Base-by-base conservation (phyloP, 2,113 vertebrate genomes). In the Paradoxurus hermaphroditus region DNA sequence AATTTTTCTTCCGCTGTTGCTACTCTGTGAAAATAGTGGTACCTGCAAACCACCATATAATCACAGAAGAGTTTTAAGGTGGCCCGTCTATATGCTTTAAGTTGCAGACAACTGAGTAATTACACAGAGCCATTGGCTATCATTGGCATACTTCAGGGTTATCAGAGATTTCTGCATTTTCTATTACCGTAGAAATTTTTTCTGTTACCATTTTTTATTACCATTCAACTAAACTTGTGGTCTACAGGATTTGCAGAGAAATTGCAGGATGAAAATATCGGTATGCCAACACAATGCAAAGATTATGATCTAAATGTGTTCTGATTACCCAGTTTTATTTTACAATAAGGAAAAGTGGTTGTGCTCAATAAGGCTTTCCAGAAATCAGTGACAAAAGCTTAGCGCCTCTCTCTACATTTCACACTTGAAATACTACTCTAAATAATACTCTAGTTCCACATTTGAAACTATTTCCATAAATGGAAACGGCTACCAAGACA, bases 161-260 rank as follows among this genome's bases (percentile, higher is more conserved):
- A 21, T 72, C 31, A 86, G 36, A 10, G 56, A 51, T 68, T 68
- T 90, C 14, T 39, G 5, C 16, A 63, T 78, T 91, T 79, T 25
- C 46, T 49, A 7, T 23, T 89, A 7, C 41, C 1, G 10, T 68
- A 18, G 51, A 53, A 49, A 53, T 18, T 16, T 53, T 53, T 53
- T 53, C 51, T 53, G 5, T 53, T 53, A 53, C 51, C 13, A 63
- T 78, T 91, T 79, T 23, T 39, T 49, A 4, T 23, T 89, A 7
- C 41, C 0, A 62, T n/a, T 0, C 14, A 73, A 21, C 31, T 44
- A 65, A 36, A 7, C 1, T 29, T n/a, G 0, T 36, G 2, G 14
- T 44, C 15, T 53, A 36, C 2, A 83, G 10, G 39, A 83, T 96
- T 91, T 95, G 1, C 9, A 92, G 27, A 19, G 9, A 72, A 93